Evolutionary conservation across 1,140 invertebrate species (phyloP), one percentile per base, ranked within the genome.

Genomic region (Ceratosolen solmsi): DNA sequence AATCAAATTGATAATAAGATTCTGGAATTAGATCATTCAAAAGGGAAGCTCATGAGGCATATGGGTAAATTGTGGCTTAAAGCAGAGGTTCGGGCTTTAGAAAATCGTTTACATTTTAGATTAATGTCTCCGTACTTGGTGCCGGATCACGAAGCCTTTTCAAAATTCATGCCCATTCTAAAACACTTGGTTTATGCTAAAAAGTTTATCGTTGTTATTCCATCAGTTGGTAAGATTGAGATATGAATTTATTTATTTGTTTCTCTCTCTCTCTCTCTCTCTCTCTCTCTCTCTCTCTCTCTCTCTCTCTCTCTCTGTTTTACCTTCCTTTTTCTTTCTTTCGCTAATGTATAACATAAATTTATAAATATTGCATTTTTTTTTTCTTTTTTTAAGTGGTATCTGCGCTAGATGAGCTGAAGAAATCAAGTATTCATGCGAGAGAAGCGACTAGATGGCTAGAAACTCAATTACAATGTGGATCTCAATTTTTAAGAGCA

Each of bases 391-490:
- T 86, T 89, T 51, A 89, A 98, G 97, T 98, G 60, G 94, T 98
- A 75, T 96, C 96, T 84, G 95, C 95, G 68, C 91, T 98, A 86
- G 97, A 98, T 88, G 94, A 96, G 79, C 89, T 97, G 73, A 98
- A 98, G 91, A 95, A 94, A 84, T 95, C 94, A 87, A 95, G 93
- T 84, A 93, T 93, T 77, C 93, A 94, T 84, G 97, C 97, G 0
- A 93, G 97, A 71, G 96, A 98, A 88, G 96, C 96, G 2, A 98
- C 97, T 73, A 95, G 97, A 83, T 98, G 97, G 97, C 90, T 99
- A 71, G 97, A 98, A 89, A 90, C 93, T 33, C 96, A 98, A 90
- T 94, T 98, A 27, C 94, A 95, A 79, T 94, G 94, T 84, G 97
- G 97, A 15, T 97, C 96, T 83, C 92, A 96, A 75, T 97, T 95